Evolutionary conservation across 2,797 vertebrate species (phyloP), one percentile per base, ranked within the genome.

Genomic region (Myripristis murdjan): DNA sequence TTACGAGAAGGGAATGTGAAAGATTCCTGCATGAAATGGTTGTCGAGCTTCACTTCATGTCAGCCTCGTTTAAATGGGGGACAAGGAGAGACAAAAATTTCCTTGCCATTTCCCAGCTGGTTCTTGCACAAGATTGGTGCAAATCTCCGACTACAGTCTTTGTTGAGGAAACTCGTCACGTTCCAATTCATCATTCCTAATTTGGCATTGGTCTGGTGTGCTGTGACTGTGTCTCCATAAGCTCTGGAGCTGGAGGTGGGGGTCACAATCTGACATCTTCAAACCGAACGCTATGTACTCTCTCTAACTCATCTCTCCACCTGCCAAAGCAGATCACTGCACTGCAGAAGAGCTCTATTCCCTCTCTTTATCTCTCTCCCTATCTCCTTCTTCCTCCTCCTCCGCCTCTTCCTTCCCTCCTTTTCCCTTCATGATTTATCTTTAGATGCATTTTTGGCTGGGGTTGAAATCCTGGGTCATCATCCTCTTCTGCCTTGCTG

Each of bases 381-480:
- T 12, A 4, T 2, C 11, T 15, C 37, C 6, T 35, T 10, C 33
- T 14, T 37, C 33, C 52, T 6, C 14, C 20, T 18, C 5, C 62
- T 14, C 46, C 6, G 2, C 18, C 56, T 56, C 35, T 18, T 63
- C 24, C 35, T 37, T 18, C 3, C 67, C 14, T 3, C 1, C 14
- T 2, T 10, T 44, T 12, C 48, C 23, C 46, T 39, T 53, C 18
- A 23, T 77, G 44, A 35, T 43, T 57, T 35, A 58, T 70, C 24
- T 3, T 49, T 23, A n/a, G 31, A 44, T 12, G 43, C 60, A 53
- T 69, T 73, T 59, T 64, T 73, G 65, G 48, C 73, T 51, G 23
- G 23, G 61, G 12, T 60, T 53, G 75, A 61, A 70, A 16, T 44
- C 51, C 59, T 24, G 23, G 78, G 73, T 81, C 71, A 46, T 48